A percentile compares a stretch with the other conserved stretches of the same genome.
Evolutionary conservation across 1,140 invertebrate species (phyloP).

Genomic region (Onthophagus taurus): DNA sequence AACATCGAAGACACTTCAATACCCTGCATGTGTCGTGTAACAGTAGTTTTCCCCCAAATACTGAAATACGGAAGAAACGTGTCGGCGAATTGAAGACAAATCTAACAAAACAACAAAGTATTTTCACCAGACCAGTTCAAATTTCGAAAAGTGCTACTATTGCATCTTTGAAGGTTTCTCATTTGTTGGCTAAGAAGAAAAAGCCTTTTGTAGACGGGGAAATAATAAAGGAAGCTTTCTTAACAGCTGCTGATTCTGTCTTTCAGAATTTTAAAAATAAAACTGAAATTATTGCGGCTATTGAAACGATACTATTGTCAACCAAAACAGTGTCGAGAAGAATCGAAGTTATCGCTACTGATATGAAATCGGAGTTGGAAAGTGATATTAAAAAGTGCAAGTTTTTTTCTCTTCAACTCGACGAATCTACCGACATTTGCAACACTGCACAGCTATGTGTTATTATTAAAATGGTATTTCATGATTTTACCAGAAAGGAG

Average conservation of each 20-base stretch:
- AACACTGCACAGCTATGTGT: slow-evolving; percentile 21
- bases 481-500: slow-evolving; percentile 29
- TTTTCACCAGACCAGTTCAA: slow-evolving; percentile 22
- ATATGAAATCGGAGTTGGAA: slow-evolving; percentile 20
- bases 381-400: slow-evolving; percentile 17
- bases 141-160: slow-evolving; percentile 12
- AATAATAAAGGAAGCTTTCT: slow-evolving; percentile 14
- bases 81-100: slow-evolving; percentile 23
- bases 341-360: slow-evolving; percentile 19
- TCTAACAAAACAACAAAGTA: slow-evolving; percentile 24
- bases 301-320: slow-evolving; percentile 5
- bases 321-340: slow-evolving; percentile 20
- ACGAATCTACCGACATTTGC: slow-evolving; percentile 19
- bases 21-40: too few species aligned
- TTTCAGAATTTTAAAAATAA: slow-evolving; percentile 23
- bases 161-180: slow-evolving; percentile 27
- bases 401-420: slow-evolving; percentile 26
- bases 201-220: slow-evolving; percentile 13
- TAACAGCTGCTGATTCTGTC: slow-evolving; percentile 18
- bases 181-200: slow-evolving; percentile 26
- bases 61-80: slow-evolving; percentile 29
- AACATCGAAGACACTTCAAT: slow-evolving; percentile 17
- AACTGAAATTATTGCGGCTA: slow-evolving; percentile 17
- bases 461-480: slow-evolving; percentile 28
- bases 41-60: slow-evolving; percentile 23